Evolutionary conservation across 1,140 invertebrate species (phyloP), one percentile per base, ranked within the genome.

Genomic region (Leptoteleia sp.): DNA sequence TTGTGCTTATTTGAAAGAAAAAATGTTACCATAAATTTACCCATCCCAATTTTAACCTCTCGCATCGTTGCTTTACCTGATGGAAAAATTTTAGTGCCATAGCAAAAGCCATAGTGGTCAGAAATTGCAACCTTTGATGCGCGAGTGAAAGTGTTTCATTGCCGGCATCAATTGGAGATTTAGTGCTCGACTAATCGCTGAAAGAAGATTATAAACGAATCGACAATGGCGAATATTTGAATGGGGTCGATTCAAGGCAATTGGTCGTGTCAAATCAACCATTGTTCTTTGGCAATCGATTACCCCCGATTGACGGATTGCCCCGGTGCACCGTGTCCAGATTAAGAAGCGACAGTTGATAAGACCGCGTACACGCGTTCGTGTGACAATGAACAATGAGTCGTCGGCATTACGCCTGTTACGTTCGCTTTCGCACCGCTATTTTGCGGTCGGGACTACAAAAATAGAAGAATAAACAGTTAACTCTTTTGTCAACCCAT

Each of bases 181-280:
- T 55, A 47, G 38, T 12, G 42, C 40, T 64, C 29, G 27, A 47
- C 70, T 73, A 73, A 62, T 57, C 57, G 27, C 22, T 8, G 48
- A 65, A 73, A 73, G 70, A 73, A 73, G 70, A 73, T 73, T 65
- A 73, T 65, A 73, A n/a, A 73, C 70, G 70, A 73, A 50, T 65
- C 35, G 33, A 73, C 59, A 65, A 73, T 73, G 33, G 40, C 40
- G 48, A 12, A 17, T 22, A 35, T 62, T 73, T 73, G 50, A 65
- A 73, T 73, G 40, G 38, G n/a, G 4, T 37, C 61, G 27, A 65
- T 59, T 45, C 29, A 29, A 61, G 52, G 12, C 57, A 75, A 75
- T 65, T 75, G 71, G 61, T 59, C 54, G 71, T 52, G 54, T 75
- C 71, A 65, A 75, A 75, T 75, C 61, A 50, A 43, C 25, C 71